phyloP scores from a whole-genome alignment of 2,888 invertebrate genomes.

The Dinocampus coccinellae region DNA sequence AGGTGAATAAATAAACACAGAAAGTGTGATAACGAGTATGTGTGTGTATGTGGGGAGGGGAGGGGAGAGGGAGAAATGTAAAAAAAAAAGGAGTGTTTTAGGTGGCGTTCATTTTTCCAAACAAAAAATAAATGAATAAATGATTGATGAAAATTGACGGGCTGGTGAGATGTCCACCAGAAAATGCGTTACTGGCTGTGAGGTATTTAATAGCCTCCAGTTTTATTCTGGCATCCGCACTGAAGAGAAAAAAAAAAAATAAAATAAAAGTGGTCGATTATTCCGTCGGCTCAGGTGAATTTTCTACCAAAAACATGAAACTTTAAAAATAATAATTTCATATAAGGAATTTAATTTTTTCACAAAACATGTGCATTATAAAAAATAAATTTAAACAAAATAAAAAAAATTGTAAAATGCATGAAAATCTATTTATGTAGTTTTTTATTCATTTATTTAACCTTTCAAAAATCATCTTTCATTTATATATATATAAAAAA shows the following conservation, averaged over 20 bases:
- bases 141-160: slow-evolving; percentile 36
- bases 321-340: slow-evolving; percentile 67
- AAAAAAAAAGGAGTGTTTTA: slow-evolving; percentile 42
- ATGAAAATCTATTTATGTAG: slow-evolving; percentile 44
- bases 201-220: neutral
- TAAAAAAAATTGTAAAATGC: slow-evolving; percentile 67
- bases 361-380: slow-evolving; percentile 70
- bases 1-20: slow-evolving; percentile 32
- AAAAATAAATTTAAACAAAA: slow-evolving; percentile 67
- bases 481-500: too few species aligned
- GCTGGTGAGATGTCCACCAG: slow-evolving; percentile 36
- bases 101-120: slow-evolving; percentile 51
- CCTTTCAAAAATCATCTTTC: neutral
- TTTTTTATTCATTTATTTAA: slow-evolving; percentile 25
- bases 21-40: too few species aligned
- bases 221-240: slow-evolving; percentile 11
- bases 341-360: slow-evolving; percentile 69
- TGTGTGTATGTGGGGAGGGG: too few species aligned
- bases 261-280: slow-evolving; percentile 32
- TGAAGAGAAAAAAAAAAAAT: slow-evolving; percentile 33
- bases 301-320: slow-evolving; percentile 66
- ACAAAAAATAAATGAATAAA: neutral
- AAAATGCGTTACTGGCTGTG: neutral
- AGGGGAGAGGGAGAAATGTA: slow-evolving; percentile 39
- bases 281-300: slow-evolving; percentile 61